Percentiles rank a stretch among this genome's conserved stretches.
Conservation (phyloP, 2,888 invertebrate species). For the Microctonus hyperodae region DNA sequence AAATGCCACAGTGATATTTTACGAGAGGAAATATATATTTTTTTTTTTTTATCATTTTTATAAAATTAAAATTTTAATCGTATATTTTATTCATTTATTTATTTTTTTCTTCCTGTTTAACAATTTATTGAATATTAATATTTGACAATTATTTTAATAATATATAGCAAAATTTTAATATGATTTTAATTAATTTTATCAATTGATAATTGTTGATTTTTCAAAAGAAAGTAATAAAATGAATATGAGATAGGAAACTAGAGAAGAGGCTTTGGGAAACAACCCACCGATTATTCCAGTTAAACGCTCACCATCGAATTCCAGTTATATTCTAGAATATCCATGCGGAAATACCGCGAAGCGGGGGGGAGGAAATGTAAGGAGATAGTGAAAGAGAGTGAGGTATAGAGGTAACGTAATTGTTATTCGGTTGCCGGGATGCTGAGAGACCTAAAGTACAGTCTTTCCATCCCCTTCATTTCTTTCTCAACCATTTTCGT, state of each 20-base stretch:
- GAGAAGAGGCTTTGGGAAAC: not conserved
- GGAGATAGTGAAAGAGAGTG: not conserved
- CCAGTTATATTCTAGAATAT: constrained; percentile 28
- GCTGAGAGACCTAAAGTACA: constrained; percentile 23
- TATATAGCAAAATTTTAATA: too few species aligned
- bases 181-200: too few species aligned
- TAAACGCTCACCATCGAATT: constrained; percentile 30
- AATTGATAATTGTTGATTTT: too few species aligned
- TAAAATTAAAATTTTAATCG: not conserved
- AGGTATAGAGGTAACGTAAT: constrained; percentile 15
- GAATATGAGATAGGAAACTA: not conserved
- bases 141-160: too few species aligned
- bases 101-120: too few species aligned
- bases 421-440: constrained; percentile 28
- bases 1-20: not conserved
- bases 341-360: not conserved
- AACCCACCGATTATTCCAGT: constrained; percentile 26
- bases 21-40: not conserved
- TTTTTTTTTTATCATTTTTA: not conserved
- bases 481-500: constrained; percentile 12
- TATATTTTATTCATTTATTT: too few species aligned
- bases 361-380: not conserved
- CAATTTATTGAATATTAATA: too few species aligned
- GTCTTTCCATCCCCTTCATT: not conserved
- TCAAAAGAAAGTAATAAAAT: too few species aligned